These are phyloP conservation scores for Papilio dardanus DNA, from an alignment of 1,140 invertebrate genomes.

Conservation along the genomic window DNA sequence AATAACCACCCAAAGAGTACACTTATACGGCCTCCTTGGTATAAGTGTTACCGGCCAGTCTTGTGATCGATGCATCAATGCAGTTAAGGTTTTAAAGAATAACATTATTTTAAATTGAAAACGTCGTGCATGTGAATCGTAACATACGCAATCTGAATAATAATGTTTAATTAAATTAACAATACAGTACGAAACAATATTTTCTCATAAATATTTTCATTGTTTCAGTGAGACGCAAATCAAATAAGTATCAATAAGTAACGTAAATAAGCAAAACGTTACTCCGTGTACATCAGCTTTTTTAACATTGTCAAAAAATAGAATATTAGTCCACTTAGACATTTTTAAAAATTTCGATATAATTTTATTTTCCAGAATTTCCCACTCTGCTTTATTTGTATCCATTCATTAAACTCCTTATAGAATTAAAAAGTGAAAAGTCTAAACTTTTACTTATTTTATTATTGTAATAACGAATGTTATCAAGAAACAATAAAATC, in stretches of 20 bases:
- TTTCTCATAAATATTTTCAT: background rate
- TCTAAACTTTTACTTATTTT: background rate
- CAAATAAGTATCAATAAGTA: background rate
- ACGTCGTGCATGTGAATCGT: background rate
- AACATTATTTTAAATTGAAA: constrained; percentile 4
- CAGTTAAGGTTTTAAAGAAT: constrained; percentile 16
- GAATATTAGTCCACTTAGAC: background rate
- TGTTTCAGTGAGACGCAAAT: background rate
- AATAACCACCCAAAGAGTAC: constrained; percentile 8
- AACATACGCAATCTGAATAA: background rate
- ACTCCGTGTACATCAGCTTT: background rate
- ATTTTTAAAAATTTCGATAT: background rate
- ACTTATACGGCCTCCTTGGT: constrained; percentile 4
- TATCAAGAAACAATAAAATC: background rate
- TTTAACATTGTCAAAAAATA: background rate
- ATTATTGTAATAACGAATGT: background rate
- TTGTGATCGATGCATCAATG: background rate
- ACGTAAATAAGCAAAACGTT: background rate
- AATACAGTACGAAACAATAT: background rate
- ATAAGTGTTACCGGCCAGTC: background rate
- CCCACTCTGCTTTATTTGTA: too few relatives aligned
- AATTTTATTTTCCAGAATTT: background rate
- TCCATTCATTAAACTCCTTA: too few relatives aligned
- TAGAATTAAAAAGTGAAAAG: too few relatives aligned
- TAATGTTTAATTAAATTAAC: constrained; percentile 5